Evolutionary conservation across 2,797 vertebrate species (phyloP).

Genomic region (Arnoldichthys spilopterus): DNA sequence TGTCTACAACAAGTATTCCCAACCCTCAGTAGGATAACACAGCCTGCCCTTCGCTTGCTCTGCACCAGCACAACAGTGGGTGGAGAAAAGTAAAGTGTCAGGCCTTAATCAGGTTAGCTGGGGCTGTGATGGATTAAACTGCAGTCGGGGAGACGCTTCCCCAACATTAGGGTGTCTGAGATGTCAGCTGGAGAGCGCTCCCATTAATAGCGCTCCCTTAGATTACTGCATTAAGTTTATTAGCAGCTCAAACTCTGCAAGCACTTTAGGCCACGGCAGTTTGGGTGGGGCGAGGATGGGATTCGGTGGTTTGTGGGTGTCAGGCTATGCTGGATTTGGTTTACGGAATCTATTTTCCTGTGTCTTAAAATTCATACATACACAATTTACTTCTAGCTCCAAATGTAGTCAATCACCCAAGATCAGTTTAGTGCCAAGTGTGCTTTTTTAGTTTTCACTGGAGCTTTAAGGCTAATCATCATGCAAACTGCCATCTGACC

Average conservation of each 20-base stretch:
- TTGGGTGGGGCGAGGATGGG: conserved; percentile 33
- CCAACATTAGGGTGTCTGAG: conserved; percentile 84
- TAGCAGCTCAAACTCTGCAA: conserved; percentile 79
- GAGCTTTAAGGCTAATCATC: not conserved
- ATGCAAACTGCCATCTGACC: no score
- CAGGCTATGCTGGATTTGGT: not conserved
- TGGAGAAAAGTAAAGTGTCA: conserved; percentile 80
- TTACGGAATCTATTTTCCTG: conserved; percentile 27
- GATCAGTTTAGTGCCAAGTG: not conserved
- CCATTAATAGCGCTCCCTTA: conserved; percentile 83
- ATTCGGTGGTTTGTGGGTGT: not conserved
- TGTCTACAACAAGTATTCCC: conserved; percentile 14
- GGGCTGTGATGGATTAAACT: conserved; percentile 83
- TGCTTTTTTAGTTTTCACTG: no score
- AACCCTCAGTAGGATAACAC: not conserved
- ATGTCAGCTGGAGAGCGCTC: conserved; percentile 80
- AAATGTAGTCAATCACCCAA: not conserved
- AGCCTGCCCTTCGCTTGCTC: conserved; percentile 23
- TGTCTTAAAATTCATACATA: not conserved
- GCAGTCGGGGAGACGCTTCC: conserved; percentile 78
- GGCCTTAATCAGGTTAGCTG: conserved; percentile 81
- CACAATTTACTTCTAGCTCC: not conserved
- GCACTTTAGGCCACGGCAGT: conserved; percentile 76
- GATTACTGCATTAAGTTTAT: conserved; percentile 87
- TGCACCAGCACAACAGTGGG: conserved; percentile 48